Percentiles rank a stretch among this genome's conserved stretches.
phyloP scores from a whole-genome alignment of 2,888 invertebrate genomes.

The Drosophila greeni region DNA sequence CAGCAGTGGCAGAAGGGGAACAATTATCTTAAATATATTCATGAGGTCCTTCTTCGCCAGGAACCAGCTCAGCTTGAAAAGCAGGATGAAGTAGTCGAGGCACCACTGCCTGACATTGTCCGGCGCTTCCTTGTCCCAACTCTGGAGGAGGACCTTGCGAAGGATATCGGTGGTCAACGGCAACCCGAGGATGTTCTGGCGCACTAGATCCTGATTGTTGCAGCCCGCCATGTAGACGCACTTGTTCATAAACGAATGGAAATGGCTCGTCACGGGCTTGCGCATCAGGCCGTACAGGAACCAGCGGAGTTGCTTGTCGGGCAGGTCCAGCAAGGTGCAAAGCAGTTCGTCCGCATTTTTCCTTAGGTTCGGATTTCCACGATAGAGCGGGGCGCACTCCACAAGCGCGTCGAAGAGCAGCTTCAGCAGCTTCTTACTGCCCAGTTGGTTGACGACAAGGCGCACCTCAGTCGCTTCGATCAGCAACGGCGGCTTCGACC shows the following conservation, averaged over 20 bases:
- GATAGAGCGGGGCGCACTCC: conserved; percentile 57
- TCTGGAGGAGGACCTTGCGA: conserved; percentile 58
- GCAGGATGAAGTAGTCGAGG: conserved; percentile 67
- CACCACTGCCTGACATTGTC: conserved; percentile 54
- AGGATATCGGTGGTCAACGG: conserved; percentile 72
- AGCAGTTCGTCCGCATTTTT: conserved; percentile 65
- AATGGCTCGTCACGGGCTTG: conserved; percentile 64
- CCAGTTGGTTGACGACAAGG: conserved; percentile 64
- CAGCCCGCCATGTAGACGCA: conserved; percentile 57
- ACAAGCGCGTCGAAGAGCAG: conserved; percentile 62
- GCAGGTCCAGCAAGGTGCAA: conserved; percentile 61
- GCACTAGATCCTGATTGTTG: conserved; percentile 52
- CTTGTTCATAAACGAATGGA: conserved; percentile 72
- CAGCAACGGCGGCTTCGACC: conserved; percentile 24
- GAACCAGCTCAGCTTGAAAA: conserved; percentile 68
- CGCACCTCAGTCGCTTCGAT: conserved; percentile 33
- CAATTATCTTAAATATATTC: conserved; percentile 60
- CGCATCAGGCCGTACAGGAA: conserved; percentile 58
- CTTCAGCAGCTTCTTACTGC: conserved; percentile 65
- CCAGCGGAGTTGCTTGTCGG: conserved; percentile 52
- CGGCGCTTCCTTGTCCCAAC: conserved; percentile 33
- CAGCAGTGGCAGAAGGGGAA: conserved; percentile 67
- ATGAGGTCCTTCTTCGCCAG: conserved; percentile 60
- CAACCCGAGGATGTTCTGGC: conserved; percentile 70
- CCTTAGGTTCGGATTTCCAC: conserved; percentile 49